Percentiles rank a stretch among this genome's conserved stretches.
Conservation (phyloP, 2,797 vertebrate genomes). For the Enteromius argenteus region DNA sequence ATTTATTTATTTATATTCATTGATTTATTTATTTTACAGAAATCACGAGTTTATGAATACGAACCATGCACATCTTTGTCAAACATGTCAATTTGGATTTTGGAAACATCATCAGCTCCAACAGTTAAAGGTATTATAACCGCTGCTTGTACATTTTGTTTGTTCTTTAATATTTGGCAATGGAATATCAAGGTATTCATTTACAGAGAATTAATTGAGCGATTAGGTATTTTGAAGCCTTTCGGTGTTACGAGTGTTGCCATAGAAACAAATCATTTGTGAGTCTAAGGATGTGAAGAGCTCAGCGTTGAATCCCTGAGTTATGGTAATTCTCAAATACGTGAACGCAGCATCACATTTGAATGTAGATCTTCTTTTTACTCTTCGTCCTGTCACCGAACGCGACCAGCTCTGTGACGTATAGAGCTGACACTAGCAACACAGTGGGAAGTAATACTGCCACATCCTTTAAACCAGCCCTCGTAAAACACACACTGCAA, state of each 20-base stretch:
- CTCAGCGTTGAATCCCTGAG: slow-evolving; percentile 12
- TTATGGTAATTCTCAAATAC: neutral
- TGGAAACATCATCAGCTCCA: neutral
- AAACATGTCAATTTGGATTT: neutral
- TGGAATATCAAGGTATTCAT: neutral
- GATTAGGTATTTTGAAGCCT: slow-evolving; percentile 18
- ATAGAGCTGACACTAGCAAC: slow-evolving; percentile 30
- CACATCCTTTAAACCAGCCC: slow-evolving; percentile 23
- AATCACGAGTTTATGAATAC: neutral
- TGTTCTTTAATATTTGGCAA: neutral
- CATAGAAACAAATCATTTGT: slow-evolving; percentile 50
- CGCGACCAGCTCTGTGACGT: neutral
- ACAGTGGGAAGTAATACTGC: slow-evolving; percentile 30
- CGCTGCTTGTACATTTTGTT: neutral
- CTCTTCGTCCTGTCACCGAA: neutral
- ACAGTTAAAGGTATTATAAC: neutral
- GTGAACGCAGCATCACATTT: neutral
- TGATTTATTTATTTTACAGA: neutral
- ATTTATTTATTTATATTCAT: neutral
- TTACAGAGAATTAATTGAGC: neutral
- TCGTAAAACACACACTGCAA: slow-evolving; percentile 39
- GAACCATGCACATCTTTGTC: neutral
- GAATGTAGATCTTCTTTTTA: slow-evolving; percentile 41
- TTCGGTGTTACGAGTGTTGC: slow-evolving; percentile 1
- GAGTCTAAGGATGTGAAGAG: slow-evolving; percentile 4